Percentiles rank a stretch among this genome's conserved stretches.
Evolutionary conservation across 2,888 invertebrate genomes (phyloP).

Genomic region (Tipula helvola): DNA sequence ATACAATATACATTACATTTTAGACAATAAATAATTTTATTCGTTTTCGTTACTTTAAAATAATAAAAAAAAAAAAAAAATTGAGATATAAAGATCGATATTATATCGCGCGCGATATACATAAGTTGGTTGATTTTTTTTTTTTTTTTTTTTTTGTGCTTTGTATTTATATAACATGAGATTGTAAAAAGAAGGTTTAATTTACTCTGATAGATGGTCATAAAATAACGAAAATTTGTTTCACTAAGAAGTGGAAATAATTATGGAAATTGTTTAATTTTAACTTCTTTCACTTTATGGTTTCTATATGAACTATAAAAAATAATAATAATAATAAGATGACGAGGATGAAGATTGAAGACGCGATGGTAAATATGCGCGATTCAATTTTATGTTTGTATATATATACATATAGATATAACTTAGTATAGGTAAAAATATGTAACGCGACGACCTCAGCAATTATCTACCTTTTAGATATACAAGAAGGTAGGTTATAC

Average conservation of each 20-base stretch:
- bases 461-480: background rate
- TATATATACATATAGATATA: background rate
- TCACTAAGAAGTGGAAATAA: conserved; percentile 4
- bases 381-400: background rate
- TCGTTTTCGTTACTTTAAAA: background rate
- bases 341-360: background rate
- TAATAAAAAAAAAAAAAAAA: background rate
- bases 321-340: background rate
- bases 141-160: background rate
- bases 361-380: background rate
- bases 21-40: background rate
- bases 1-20: background rate
- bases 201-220: background rate
- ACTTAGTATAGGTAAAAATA: background rate
- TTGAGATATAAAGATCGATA: background rate
- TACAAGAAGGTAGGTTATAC: background rate
- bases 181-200: background rate
- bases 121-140: background rate
- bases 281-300: background rate
- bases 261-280: conserved; percentile 4
- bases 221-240: background rate
- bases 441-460: background rate
- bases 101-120: background rate
- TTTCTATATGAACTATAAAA: conserved; percentile 4
- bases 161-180: background rate